Evolutionary conservation across 2,797 vertebrate genomes (phyloP).

Genomic region (Jordanella pulchra): DNA sequence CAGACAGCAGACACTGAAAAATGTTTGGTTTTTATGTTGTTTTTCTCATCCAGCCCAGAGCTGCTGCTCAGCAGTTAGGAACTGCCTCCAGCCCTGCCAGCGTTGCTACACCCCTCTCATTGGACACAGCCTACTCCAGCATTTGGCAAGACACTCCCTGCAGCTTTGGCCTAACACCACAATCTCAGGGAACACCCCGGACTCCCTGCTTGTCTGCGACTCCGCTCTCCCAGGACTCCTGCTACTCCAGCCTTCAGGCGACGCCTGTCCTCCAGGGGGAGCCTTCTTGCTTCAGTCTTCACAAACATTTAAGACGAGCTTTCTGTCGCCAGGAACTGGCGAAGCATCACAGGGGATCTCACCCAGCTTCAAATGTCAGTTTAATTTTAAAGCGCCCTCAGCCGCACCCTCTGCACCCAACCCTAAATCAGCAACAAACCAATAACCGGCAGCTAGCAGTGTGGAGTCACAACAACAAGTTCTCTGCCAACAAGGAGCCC

Average conservation of each 20-base stretch:
- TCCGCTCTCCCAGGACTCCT: slow-evolving; percentile 90
- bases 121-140: slow-evolving; percentile 98
- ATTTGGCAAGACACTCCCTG: slow-evolving; percentile 93
- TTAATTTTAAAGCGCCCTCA: slow-evolving; percentile 73
- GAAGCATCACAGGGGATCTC: slow-evolving; percentile 77
- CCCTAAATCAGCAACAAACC: slow-evolving; percentile 75
- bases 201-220: slow-evolving; percentile 87
- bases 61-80: slow-evolving; percentile 70
- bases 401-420: slow-evolving; percentile 66
- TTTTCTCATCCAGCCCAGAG: slow-evolving; percentile 69
- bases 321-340: slow-evolving; percentile 85
- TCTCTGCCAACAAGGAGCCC: slow-evolving; percentile 32
- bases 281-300: slow-evolving; percentile 49
- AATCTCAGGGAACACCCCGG: slow-evolving; percentile 90
- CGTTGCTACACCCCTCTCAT: slow-evolving; percentile 89
- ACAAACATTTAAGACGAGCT: slow-evolving; percentile 63
- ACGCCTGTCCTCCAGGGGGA: slow-evolving; percentile 78
- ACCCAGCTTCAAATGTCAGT: slow-evolving; percentile 54
- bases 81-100: slow-evolving; percentile 85
- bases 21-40: neutral
- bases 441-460: slow-evolving; percentile 77
- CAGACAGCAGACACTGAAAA: neutral
- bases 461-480: slow-evolving; percentile 71
- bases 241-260: slow-evolving; percentile 87
- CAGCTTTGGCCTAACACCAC: slow-evolving; percentile 90